Conservation (phyloP, 1,140 invertebrate genomes). For the Zaprionus davidi region DNA sequence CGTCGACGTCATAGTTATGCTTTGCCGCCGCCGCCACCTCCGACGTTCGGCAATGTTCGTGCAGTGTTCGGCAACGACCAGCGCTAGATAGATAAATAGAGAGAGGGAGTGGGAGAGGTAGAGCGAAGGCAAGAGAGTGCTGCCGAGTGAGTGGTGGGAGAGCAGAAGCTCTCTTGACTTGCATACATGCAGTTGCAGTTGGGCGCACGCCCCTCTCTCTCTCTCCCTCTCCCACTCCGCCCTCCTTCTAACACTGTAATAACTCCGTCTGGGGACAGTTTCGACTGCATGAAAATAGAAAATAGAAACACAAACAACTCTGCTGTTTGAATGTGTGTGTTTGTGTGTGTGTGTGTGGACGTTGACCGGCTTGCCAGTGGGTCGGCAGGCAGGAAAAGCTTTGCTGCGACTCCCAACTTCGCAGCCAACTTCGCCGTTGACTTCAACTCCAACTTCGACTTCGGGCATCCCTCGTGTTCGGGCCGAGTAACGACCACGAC, state of each 20-base stretch:
- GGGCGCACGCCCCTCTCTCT: not conserved
- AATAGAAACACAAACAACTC: constrained; percentile 34
- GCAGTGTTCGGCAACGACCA: constrained; percentile 43
- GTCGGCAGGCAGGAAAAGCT: constrained; percentile 41
- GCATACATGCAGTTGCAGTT: constrained; percentile 22
- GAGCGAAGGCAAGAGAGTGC: constrained; percentile 24
- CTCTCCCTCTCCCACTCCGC: not conserved
- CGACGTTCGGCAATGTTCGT: constrained; percentile 42
- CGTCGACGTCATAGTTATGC: constrained; percentile 78
- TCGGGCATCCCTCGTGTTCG: constrained; percentile 16
- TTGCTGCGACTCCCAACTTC: constrained; percentile 1
- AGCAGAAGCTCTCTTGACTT: constrained; percentile 42
- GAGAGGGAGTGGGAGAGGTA: constrained; percentile 24
- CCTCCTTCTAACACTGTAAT: constrained; percentile 25
- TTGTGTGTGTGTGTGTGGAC: constrained; percentile 28
- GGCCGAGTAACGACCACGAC: too few relatives aligned
- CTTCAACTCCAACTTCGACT: constrained; percentile 3
- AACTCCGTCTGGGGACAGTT: constrained; percentile 50
- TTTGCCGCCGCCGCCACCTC: constrained; percentile 29
- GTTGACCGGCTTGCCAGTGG: constrained; percentile 51
- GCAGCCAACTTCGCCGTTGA: constrained; percentile 10
- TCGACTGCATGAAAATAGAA: constrained; percentile 37
- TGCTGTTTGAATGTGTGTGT: not conserved
- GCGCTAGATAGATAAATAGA: constrained; percentile 46
- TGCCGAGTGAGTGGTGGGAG: constrained; percentile 40